Evolutionary conservation across 2,888 invertebrate genomes (phyloP).

Genomic region (Coecobrya sp.): DNA sequence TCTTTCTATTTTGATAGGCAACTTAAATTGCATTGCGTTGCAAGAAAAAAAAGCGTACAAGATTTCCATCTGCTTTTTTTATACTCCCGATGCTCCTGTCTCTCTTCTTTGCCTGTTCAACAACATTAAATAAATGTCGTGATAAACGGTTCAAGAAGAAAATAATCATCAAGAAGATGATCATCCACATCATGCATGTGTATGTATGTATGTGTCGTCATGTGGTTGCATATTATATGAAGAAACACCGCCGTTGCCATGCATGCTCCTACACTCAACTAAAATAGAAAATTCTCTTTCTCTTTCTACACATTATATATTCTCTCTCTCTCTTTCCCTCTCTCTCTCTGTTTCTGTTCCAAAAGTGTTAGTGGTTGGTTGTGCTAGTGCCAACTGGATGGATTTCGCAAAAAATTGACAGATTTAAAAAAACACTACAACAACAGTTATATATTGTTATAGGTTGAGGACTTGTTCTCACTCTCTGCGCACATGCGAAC

Average conservation of each 20-base stretch:
- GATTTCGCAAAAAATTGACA: slow-evolving; percentile 32
- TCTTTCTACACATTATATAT: no score
- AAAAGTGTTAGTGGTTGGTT: slow-evolving; percentile 34
- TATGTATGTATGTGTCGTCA: not conserved
- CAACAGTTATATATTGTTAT: not conserved
- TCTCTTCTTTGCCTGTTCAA: not conserved
- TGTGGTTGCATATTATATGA: not conserved
- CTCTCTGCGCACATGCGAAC: not conserved
- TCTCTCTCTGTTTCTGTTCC: not conserved
- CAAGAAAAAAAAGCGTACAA: not conserved
- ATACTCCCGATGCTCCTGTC: not conserved
- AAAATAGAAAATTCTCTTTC: not conserved
- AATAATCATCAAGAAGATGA: not conserved
- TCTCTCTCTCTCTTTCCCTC: not conserved
- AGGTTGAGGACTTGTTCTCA: slow-evolving; percentile 21
- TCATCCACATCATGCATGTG: not conserved
- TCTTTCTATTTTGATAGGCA: slow-evolving; percentile 9
- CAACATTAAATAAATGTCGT: not conserved
- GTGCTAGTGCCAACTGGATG: slow-evolving; percentile 33
- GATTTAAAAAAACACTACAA: slow-evolving; percentile 8
- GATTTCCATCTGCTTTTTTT: not conserved
- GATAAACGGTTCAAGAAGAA: not conserved
- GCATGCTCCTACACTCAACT: not conserved
- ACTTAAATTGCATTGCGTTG: not conserved
- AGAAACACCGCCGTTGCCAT: not conserved